Evolutionary conservation across 2,113 vertebrate genomes (phyloP).

Genomic region (Tauraco erythrolophus): DNA sequence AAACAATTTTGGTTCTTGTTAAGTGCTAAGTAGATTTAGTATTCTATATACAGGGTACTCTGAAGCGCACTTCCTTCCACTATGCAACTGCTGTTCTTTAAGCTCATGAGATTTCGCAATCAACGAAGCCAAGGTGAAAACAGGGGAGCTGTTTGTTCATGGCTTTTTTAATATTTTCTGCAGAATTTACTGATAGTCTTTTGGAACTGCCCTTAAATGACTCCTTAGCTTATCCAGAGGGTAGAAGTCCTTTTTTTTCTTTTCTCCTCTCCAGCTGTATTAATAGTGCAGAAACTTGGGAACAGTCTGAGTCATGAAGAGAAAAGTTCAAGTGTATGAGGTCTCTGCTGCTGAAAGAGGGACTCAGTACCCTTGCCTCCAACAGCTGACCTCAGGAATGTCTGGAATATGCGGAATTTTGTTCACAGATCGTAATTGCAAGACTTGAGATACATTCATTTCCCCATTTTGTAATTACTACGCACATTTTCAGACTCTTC

Average conservation of each 20-base stretch:
- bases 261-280: background rate
- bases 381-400: background rate
- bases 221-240: background rate
- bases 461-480: background rate
- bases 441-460: accelerated
- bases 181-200: background rate
- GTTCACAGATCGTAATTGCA: background rate
- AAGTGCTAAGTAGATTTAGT: background rate
- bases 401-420: slow-evolving; percentile 1
- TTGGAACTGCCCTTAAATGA: background rate
- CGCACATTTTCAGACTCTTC: background rate
- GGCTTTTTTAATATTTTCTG: background rate
- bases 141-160: background rate
- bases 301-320: background rate
- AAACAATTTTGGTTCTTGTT: background rate
- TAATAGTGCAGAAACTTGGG: background rate
- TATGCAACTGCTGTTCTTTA: background rate
- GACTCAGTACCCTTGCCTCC: background rate
- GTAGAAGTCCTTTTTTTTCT: background rate
- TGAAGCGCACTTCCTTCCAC: background rate
- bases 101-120: background rate
- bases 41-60: background rate
- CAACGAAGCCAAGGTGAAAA: background rate
- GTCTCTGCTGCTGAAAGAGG: background rate
- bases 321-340: slow-evolving; percentile 9